These are phyloP conservation scores for Micropoecilia bifurca DNA, from an alignment of 2,797 vertebrate genomes.

Conservation along the genomic window DNA sequence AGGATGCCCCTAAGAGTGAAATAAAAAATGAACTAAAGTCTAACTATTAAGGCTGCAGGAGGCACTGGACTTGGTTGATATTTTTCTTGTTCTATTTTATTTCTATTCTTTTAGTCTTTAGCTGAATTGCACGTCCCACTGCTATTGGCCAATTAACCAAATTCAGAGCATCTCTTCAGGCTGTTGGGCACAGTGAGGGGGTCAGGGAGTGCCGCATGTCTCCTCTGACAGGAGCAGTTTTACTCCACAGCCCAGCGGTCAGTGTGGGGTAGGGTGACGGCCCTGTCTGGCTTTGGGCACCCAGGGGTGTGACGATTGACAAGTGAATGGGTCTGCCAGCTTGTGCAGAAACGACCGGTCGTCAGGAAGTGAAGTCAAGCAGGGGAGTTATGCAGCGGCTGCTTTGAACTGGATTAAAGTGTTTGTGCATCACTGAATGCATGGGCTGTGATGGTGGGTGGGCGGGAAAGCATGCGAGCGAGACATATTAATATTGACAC, in stretches of 20 bases:
- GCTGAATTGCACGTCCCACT: constrained; percentile 47
- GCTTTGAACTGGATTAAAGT: constrained; percentile 58
- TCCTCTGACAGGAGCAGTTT: constrained; percentile 61
- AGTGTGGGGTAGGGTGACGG: constrained; percentile 41
- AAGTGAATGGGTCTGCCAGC: constrained; percentile 57
- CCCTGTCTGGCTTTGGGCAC: constrained; percentile 62
- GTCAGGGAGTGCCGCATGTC: constrained; percentile 60
- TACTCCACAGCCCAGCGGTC: constrained; percentile 53
- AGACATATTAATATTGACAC: constrained; percentile 74
- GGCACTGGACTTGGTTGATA: not conserved
- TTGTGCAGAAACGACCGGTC: constrained; percentile 52
- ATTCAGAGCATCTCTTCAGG: constrained; percentile 57
- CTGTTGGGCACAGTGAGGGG: constrained; percentile 73
- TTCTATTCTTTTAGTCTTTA: constrained; percentile 46
- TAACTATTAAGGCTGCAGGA: not conserved
- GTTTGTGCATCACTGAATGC: constrained; percentile 64
- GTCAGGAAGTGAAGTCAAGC: constrained; percentile 67
- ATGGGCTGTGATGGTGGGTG: constrained; percentile 43
- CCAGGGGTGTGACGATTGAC: constrained; percentile 73
- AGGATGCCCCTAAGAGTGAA: not conserved
- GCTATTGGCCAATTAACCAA: constrained; percentile 71
- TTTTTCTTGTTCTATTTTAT: constrained; percentile 22
- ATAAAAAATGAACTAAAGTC: not conserved
- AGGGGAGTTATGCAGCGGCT: constrained; percentile 37
- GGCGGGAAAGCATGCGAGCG: constrained; percentile 32